Evolutionary conservation across 2,888 invertebrate genomes (phyloP).

Genomic region (Drosophila borealis): DNA sequence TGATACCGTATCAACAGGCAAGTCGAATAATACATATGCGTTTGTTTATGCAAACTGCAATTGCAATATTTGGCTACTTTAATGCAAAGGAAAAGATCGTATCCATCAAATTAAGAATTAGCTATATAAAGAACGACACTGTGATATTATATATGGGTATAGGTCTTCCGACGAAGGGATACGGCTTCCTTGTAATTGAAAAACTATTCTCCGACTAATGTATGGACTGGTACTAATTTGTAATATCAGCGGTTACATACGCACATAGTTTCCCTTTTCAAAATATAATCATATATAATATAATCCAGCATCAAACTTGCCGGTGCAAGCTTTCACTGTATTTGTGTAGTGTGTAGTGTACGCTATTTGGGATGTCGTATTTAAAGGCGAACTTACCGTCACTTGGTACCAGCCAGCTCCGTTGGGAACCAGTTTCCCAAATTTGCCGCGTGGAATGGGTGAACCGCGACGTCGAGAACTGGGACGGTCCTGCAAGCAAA

Average conservation of each 20-base stretch:
- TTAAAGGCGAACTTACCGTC: constrained; percentile 82
- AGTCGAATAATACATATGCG: background rate
- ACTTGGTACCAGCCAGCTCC: constrained; percentile 90
- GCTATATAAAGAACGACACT: too few relatives aligned
- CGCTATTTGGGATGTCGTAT: background rate
- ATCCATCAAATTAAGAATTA: too few relatives aligned
- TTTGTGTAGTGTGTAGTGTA: background rate
- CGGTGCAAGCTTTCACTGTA: background rate
- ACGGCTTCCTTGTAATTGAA: too few relatives aligned
- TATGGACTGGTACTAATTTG: too few relatives aligned
- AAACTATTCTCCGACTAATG: too few relatives aligned
- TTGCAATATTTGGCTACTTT: background rate
- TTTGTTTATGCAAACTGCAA: background rate
- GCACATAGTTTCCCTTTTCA: too few relatives aligned
- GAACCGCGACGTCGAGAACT: constrained; percentile 64
- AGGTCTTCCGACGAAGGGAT: too few relatives aligned
- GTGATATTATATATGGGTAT: too few relatives aligned
- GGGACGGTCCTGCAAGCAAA: constrained; percentile 63
- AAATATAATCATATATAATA: too few relatives aligned
- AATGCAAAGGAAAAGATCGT: too few relatives aligned
- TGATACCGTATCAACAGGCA: background rate
- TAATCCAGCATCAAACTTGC: too few relatives aligned
- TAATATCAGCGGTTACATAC: too few relatives aligned
- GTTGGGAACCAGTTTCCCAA: constrained; percentile 81
- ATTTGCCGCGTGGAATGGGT: constrained; percentile 74